phyloP scores from a whole-genome alignment of 2,113 vertebrate genomes.

The Larimichthys polyactis region DNA sequence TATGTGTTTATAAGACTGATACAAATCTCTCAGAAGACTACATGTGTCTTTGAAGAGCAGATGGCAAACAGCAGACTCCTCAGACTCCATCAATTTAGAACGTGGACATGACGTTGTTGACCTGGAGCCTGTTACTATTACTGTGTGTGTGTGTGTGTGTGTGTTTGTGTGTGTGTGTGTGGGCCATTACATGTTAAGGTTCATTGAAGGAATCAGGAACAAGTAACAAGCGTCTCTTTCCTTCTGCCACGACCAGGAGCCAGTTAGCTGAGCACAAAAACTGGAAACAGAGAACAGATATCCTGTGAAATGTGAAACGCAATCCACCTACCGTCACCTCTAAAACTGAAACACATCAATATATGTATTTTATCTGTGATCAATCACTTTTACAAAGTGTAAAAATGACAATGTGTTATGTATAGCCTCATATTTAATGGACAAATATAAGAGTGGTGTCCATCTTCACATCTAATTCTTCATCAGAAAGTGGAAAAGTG shows the following conservation, averaged over 20 bases:
- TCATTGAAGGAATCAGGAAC: background rate
- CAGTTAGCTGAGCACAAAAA: background rate
- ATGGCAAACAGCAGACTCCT: slow-evolving; percentile 33
- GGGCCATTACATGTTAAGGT: background rate
- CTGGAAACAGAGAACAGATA: background rate
- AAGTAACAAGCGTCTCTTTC: background rate
- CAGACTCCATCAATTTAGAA: slow-evolving; percentile 34
- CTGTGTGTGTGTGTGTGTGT: slow-evolving; percentile 5
- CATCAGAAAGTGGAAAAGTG: background rate
- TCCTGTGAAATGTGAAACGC: background rate
- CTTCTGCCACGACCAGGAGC: background rate
- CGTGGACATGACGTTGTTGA: slow-evolving; percentile 11
- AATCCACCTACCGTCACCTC: background rate
- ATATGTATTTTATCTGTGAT: background rate
- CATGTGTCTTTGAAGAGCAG: slow-evolving; percentile 25
- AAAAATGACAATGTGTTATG: background rate
- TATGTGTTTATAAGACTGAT: slow-evolving; percentile 37
- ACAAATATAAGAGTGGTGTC: background rate
- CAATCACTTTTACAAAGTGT: background rate
- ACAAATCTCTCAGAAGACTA: slow-evolving; percentile 38
- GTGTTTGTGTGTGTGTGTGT: slow-evolving; percentile 4
- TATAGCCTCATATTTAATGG: background rate
- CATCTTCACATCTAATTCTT: background rate
- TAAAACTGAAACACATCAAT: too few relatives aligned
- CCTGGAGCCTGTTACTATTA: slow-evolving; percentile 10